Conservation (phyloP, 92 coral and sea anemone genomes). For the Palythoa caribaeorum region DNA sequence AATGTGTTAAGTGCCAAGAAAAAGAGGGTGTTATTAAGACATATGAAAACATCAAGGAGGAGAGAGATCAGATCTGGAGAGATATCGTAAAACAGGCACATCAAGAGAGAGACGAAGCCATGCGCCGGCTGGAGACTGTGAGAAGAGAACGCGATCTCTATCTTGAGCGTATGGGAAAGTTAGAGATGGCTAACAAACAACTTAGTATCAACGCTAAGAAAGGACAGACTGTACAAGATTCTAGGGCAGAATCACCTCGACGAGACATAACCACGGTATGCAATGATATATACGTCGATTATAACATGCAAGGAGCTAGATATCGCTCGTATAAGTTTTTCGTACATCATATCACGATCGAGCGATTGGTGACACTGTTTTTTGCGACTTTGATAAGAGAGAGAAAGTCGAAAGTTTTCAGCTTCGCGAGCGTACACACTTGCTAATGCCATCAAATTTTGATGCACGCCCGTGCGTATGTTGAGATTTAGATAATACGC, state of each 20-base stretch:
- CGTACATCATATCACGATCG: too few species aligned
- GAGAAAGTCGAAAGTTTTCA: too few species aligned
- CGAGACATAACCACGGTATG: constrained; percentile 18
- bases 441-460: too few species aligned
- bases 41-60: constrained; percentile 54
- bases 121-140: constrained; percentile 79
- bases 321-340: too few species aligned
- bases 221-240: constrained; percentile 37
- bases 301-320: too few species aligned
- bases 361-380: too few species aligned
- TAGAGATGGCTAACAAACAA: constrained; percentile 78
- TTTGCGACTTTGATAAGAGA: too few species aligned
- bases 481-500: too few species aligned
- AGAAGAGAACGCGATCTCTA: constrained; percentile 78
- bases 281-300: not conserved
- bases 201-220: constrained; percentile 57
- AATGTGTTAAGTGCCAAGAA: constrained; percentile 36
- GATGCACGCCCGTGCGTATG: too few species aligned
- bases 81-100: constrained; percentile 77
- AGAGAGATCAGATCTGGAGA: constrained; percentile 75
- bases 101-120: constrained; percentile 76
- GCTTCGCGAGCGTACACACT: too few species aligned
- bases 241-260: not conserved
- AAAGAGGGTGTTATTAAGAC: constrained; percentile 48
- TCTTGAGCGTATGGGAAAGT: constrained; percentile 76